Base-by-base conservation (phyloP, 2,113 vertebrate genomes). In the Ursus arctos region DNA sequence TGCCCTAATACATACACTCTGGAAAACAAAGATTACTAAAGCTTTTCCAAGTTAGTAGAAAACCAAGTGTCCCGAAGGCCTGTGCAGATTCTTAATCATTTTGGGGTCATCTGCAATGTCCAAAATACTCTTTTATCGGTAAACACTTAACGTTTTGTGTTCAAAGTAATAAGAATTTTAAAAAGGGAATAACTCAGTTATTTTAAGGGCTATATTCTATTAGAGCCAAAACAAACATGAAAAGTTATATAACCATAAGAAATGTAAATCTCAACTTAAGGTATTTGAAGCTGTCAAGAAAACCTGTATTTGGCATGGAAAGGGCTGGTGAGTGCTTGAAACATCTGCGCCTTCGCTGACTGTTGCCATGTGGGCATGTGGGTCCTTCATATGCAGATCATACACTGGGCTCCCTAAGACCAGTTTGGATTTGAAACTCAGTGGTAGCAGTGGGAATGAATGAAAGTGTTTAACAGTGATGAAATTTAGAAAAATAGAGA, bases 401-500 rank as follows among this genome's bases (percentile, higher is more conserved):
- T 36, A 71, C 16, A 51, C 36, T 51, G n/a, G 82, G 43, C 76
- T 65, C 71, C 11, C 43, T 51, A 61, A 85, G 22, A 47, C 43
- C 55, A 84, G 51, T 90, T 92, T 88, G 83, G 26, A 80, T 94
- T 92, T 95, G 72, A 95, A 63, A 26, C 43, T 36, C 21, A 26
- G n/a, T 72, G 22, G 3, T 84, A 69, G 53, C 51, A 81, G 43
- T 67, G 28, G 55, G 65, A 93, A 69, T 59, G 59, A 91, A 92
- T 86, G 12, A 67, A 65, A 71, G 80, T 24, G 10, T 81, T 83
- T 31, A 89, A 47, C 53, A 12, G 72, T 31, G 43, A 90, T 81
- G 36, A 33, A 59, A 89, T 88, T 88, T 83, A 85, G 77, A 93
- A 82, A 97, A 95, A 83, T 47, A 26, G 43, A 97, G 43, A 93